phyloP scores from a whole-genome alignment of 2,113 vertebrate genomes.

The Psittacara wagleri region DNA sequence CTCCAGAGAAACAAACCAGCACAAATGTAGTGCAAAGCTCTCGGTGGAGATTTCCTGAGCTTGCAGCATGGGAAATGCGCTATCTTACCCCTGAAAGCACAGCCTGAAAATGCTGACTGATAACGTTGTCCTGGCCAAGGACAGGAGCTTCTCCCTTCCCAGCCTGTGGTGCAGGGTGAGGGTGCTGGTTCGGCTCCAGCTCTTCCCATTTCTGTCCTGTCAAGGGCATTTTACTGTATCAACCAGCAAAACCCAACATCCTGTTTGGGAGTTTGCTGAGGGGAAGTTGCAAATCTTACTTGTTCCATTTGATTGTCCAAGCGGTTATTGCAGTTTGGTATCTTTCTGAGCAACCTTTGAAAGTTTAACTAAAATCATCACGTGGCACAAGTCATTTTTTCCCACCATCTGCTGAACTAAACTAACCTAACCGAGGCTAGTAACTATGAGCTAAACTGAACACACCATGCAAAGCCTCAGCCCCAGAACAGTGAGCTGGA shows the following conservation, averaged over 20 bases:
- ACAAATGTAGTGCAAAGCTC: neutral
- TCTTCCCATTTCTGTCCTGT: neutral
- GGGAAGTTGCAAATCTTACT: neutral
- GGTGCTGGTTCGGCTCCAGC: accelerated
- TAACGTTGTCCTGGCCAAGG: neutral
- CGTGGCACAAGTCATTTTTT: neutral
- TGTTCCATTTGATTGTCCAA: neutral
- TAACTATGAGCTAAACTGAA: neutral
- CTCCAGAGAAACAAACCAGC: neutral
- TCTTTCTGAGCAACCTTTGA: neutral
- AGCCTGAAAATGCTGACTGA: neutral
- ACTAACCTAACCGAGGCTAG: neutral
- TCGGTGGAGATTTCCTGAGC: accelerated
- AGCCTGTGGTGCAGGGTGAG: neutral
- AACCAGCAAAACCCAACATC: neutral
- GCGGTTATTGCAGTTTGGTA: neutral
- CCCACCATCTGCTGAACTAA: neutral
- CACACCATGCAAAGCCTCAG: neutral
- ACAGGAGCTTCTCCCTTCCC: neutral
- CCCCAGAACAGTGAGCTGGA: neutral
- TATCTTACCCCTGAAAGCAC: neutral
- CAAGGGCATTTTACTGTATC: neutral
- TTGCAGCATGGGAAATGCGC: neutral
- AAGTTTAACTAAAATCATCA: neutral
- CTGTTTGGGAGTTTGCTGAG: neutral